A percentile compares a stretch with the other conserved stretches of the same genome.
Evolutionary conservation across 2,888 invertebrate genomes (phyloP).

Genomic region (Lasiommata megera): DNA sequence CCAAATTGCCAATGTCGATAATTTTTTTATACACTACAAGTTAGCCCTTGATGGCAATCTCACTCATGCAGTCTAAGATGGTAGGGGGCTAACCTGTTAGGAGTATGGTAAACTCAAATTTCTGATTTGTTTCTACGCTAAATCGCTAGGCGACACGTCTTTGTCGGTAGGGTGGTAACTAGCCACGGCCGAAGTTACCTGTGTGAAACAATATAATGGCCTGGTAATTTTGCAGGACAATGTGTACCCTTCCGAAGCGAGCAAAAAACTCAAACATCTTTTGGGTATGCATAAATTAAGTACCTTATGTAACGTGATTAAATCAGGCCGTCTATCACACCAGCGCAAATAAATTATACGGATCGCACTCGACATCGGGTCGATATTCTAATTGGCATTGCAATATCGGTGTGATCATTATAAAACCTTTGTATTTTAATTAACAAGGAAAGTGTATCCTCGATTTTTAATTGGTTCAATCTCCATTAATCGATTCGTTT

Average conservation of each 20-base stretch:
- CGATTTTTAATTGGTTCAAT: slow-evolving; percentile 8
- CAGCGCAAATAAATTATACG: slow-evolving; percentile 45
- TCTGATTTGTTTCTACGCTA: too few relatives aligned
- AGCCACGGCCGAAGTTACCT: background rate
- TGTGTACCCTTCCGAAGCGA: too few relatives aligned
- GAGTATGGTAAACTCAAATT: too few relatives aligned
- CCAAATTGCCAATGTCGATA: too few relatives aligned
- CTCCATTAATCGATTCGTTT: background rate
- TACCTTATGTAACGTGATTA: slow-evolving; percentile 35
- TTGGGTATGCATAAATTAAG: background rate
- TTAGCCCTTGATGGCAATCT: too few relatives aligned
- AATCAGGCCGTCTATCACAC: slow-evolving; percentile 52
- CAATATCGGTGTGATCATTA: slow-evolving; percentile 9
- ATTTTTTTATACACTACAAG: too few relatives aligned
- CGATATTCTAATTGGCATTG: slow-evolving; percentile 42
- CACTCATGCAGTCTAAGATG: too few relatives aligned
- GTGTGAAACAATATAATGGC: too few relatives aligned
- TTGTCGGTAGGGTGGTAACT: too few relatives aligned
- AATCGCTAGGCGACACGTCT: too few relatives aligned
- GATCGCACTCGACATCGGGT: slow-evolving; percentile 35
- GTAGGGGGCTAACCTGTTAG: too few relatives aligned
- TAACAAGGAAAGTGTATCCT: background rate
- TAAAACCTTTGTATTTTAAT: background rate
- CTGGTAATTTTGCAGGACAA: too few relatives aligned
- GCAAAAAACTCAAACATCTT: background rate